These are phyloP conservation scores for Ornithoptera priamus DNA, from an alignment of 2,888 invertebrate species.

Conservation along the genomic window DNA sequence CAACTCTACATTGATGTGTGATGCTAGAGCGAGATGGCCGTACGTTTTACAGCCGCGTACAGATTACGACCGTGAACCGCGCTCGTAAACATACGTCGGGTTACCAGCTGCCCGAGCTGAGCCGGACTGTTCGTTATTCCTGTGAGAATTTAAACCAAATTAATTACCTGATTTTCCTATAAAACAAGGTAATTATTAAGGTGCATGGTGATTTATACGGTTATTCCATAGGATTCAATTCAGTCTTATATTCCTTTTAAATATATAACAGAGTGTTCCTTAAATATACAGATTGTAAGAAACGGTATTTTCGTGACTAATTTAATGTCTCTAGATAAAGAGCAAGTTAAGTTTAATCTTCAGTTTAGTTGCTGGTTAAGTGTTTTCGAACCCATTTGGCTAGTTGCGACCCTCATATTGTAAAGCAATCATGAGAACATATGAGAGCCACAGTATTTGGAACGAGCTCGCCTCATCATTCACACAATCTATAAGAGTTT, in stretches of 20 bases:
- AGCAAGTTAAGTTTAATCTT: too few species aligned
- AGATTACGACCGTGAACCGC: slow-evolving; percentile 62
- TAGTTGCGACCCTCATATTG: too few species aligned
- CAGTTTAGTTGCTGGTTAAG: too few species aligned
- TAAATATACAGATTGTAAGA: neutral
- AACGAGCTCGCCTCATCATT: too few species aligned
- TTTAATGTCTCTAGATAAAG: too few species aligned
- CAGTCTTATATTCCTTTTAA: neutral
- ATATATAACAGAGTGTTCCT: neutral
- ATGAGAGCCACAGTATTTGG: too few species aligned
- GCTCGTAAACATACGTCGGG: slow-evolving; percentile 63
- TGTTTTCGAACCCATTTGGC: too few species aligned
- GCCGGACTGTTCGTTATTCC: slow-evolving; percentile 44
- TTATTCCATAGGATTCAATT: neutral
- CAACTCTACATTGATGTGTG: neutral
- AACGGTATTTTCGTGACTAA: neutral
- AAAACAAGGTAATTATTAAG: slow-evolving; percentile 15
- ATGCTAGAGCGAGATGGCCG: slow-evolving; percentile 33
- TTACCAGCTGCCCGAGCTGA: slow-evolving; percentile 46
- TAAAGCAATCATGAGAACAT: too few species aligned
- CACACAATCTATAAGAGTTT: too few species aligned
- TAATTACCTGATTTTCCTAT: slow-evolving; percentile 27
- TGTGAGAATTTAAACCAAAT: slow-evolving; percentile 33
- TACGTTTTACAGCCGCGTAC: slow-evolving; percentile 33
- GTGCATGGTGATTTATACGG: neutral